Percentiles rank a stretch among this genome's conserved stretches.
phyloP scores from a whole-genome alignment of 2,113 vertebrate species.

The Arothron firmamentum region DNA sequence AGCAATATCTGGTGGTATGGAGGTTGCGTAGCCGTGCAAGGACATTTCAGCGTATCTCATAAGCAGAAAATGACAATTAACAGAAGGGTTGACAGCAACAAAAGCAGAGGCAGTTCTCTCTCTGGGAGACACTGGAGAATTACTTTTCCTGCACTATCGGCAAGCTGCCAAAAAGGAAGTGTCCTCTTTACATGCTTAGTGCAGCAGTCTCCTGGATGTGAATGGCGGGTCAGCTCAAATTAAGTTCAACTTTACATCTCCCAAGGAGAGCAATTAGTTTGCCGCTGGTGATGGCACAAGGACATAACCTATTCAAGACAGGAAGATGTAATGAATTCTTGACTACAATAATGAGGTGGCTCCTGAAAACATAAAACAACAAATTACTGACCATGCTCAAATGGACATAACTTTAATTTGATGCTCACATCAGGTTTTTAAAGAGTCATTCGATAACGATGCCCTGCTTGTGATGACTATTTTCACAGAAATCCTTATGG shows the following conservation, averaged over 20 bases:
- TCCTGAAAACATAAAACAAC: slow-evolving; percentile 53
- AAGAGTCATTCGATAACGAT: background rate
- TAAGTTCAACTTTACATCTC: slow-evolving; percentile 66
- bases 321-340: slow-evolving; percentile 53
- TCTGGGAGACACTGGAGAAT: slow-evolving; percentile 23
- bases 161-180: slow-evolving; percentile 39
- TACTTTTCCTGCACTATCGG: slow-evolving; percentile 27
- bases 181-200: slow-evolving; percentile 38
- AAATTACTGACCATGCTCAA: slow-evolving; percentile 26
- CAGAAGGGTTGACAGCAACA: slow-evolving; percentile 40
- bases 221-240: slow-evolving; percentile 62
- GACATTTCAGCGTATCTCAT: slow-evolving; percentile 30
- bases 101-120: slow-evolving; percentile 8
- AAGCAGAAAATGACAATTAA: slow-evolving; percentile 48
- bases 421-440: slow-evolving; percentile 26
- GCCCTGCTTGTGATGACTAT: background rate
- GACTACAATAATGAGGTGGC: slow-evolving; percentile 54
- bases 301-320: slow-evolving; percentile 44
- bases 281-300: slow-evolving; percentile 52
- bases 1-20: slow-evolving; percentile 13
- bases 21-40: slow-evolving; percentile 23
- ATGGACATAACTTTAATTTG: slow-evolving; percentile 20
- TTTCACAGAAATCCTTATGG: too few species aligned
- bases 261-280: slow-evolving; percentile 72
- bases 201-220: slow-evolving; percentile 45